Evolutionary conservation across 2,113 vertebrate genomes (phyloP).

Genomic region (Rhynchomys soricoides): DNA sequence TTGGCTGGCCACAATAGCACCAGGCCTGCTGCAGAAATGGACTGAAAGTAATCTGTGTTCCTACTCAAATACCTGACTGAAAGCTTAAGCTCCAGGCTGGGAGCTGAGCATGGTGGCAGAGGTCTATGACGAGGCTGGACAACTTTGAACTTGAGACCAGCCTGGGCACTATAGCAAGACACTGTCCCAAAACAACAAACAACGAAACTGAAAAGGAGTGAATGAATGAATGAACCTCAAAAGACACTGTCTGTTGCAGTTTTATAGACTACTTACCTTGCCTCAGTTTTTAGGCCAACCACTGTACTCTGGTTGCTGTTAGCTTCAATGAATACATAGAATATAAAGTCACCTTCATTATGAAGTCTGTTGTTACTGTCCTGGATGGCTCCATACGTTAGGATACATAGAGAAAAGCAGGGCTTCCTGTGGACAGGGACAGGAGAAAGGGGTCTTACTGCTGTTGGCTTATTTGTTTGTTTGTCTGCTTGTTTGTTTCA

Average conservation of each 20-base stretch:
- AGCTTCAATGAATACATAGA: background rate
- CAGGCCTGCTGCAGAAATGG: conserved; percentile 69
- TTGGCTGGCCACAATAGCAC: no score
- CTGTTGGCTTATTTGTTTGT: background rate
- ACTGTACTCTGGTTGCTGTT: background rate
- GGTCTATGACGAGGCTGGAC: background rate
- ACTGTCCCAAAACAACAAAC: background rate
- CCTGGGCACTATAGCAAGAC: background rate
- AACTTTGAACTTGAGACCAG: background rate
- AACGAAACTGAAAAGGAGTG: background rate
- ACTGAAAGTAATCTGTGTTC: conserved; percentile 59
- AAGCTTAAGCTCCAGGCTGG: background rate
- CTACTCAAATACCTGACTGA: conserved; percentile 19
- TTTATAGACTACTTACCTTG: conserved; percentile 48
- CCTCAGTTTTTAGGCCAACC: conserved; percentile 5
- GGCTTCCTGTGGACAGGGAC: background rate
- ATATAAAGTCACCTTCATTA: background rate
- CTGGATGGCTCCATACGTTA: background rate
- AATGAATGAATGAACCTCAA: background rate
- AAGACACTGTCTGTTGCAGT: background rate
- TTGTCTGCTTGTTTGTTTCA: background rate
- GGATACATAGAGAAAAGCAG: background rate
- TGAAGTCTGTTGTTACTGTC: background rate
- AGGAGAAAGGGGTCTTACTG: background rate
- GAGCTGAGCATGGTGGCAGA: background rate